A percentile compares a stretch with the other conserved stretches of the same genome.
These are phyloP conservation scores for Aleiodes alternator DNA, from an alignment of 2,888 invertebrate genomes.

Conservation along the genomic window DNA sequence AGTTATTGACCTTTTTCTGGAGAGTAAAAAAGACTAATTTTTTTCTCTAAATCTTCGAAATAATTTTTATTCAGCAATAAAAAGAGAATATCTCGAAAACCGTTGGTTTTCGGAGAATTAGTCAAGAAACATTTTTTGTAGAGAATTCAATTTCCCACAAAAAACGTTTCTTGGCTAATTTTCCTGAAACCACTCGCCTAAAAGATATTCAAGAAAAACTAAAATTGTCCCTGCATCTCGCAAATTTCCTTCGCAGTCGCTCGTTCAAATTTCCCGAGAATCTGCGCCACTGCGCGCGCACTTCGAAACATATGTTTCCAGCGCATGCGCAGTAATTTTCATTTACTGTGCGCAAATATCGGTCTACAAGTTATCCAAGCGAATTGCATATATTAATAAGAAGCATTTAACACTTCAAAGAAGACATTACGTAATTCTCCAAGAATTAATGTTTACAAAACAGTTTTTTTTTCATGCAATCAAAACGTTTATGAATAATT, in stretches of 20 bases:
- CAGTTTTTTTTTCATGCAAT: not conserved
- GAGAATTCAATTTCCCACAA: too few relatives aligned
- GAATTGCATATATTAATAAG: conserved; percentile 1
- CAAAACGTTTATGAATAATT: conserved; percentile 26
- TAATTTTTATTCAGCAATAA: too few relatives aligned
- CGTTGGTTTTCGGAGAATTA: too few relatives aligned
- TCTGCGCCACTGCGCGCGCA: conserved; percentile 4
- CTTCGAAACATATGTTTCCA: not conserved
- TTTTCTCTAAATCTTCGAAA: not conserved
- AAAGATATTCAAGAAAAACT: too few relatives aligned
- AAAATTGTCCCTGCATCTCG: too few relatives aligned
- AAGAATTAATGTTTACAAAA: conserved; percentile 1
- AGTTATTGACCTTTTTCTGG: too few relatives aligned
- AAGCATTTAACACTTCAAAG: conserved; percentile 7
- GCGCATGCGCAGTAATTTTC: not conserved
- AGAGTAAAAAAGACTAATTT: not conserved
- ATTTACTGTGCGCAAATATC: conserved; percentile 15
- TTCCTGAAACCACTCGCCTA: too few relatives aligned
- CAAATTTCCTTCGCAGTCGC: not conserved
- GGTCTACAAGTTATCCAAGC: conserved; percentile 1
- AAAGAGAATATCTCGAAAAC: too few relatives aligned
- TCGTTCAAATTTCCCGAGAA: conserved; percentile 29
- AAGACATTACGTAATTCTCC: conserved; percentile 9
- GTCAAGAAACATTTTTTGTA: too few relatives aligned
- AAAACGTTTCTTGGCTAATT: too few relatives aligned